phyloP scores from a whole-genome alignment of 2,797 vertebrate genomes.

The Hypotaenidia philippensis region DNA sequence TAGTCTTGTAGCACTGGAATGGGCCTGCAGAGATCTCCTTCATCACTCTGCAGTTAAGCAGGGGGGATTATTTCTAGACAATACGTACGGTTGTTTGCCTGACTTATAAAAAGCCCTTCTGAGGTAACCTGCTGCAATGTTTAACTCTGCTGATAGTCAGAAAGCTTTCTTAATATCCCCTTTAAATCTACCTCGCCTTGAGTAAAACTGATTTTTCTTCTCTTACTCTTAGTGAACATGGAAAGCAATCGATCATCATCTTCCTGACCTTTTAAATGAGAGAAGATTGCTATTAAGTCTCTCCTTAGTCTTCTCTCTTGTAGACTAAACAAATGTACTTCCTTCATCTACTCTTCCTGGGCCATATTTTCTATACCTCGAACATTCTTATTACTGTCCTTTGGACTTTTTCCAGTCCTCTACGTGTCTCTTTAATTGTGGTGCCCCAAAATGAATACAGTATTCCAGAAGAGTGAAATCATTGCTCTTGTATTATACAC shows the following conservation, averaged over 20 bases:
- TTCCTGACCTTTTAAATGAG: constrained; percentile 15
- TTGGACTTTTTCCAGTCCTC: constrained; percentile 52
- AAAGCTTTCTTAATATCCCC: neutral
- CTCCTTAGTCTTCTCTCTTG: constrained; percentile 33
- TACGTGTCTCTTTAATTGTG: neutral
- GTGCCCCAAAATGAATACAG: neutral
- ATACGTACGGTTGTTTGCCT: neutral
- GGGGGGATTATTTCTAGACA: neutral
- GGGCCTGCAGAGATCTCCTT: neutral
- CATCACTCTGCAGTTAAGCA: neutral
- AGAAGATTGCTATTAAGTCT: constrained; percentile 19
- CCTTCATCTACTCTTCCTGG: constrained; percentile 49
- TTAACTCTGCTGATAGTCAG: neutral
- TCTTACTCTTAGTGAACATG: neutral
- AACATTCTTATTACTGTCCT: neutral
- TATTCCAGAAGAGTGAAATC: constrained; percentile 58
- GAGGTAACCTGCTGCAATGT: neutral
- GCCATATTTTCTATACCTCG: constrained; percentile 2
- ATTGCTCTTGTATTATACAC: neutral
- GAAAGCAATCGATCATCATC: constrained; percentile 14
- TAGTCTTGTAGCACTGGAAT: neutral
- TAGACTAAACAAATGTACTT: constrained; percentile 72
- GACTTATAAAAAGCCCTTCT: neutral
- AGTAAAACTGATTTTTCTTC: constrained; percentile 31
- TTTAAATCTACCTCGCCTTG: constrained; percentile 13